Evolutionary conservation across 2,797 vertebrate genomes (phyloP), one percentile per base, ranked within the genome.

Genomic region (Phoxinus dragarum): DNA sequence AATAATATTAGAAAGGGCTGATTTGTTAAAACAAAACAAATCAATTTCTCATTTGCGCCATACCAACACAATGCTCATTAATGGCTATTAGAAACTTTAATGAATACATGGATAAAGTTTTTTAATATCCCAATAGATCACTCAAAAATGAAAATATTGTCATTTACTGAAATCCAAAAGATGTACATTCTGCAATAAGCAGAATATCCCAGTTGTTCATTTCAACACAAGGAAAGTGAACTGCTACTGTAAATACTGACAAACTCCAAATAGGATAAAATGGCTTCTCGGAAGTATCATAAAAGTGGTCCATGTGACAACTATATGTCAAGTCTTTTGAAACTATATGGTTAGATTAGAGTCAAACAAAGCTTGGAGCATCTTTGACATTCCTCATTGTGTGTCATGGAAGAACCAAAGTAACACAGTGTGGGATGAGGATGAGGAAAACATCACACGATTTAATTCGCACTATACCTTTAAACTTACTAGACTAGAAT

Each of bases 1-100:
- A 68, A 89, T 92, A 87, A 88, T 86, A 88, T 94, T 90, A 88
- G 17, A 49, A 82, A 66, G 31, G 81, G 34, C 38, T 42, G 1
- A 82, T 74, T 82, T 61, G 64, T 82, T 56, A n/a, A 61, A 83
- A 80, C 31, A 77, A 84, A 69, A 78, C 77, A 42, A 68, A 54
- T 49, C 72, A 5, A 68, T 56, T 82, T 16, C 7, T 31, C 49
- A 73, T 74, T 64, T 84, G 23, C 87, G 27, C 19, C 59, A 44
- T 34, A 69, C 21, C 71, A 9, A 54, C 21, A 56, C 27, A 31
- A 75, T 11, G 42, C 54, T 31, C 36, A 76, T 61, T 84, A 49
- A 56, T 44, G 47, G n/a, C 11, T 66, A 64, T 74, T 34, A 64
- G 11, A 67, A 54, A 36, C 11, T 66, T 17, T 47, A 27, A 40